These are phyloP conservation scores for Pogonomyrmex barbatus DNA, from an alignment of 1,140 invertebrate genomes.

Conservation along the genomic window DNA sequence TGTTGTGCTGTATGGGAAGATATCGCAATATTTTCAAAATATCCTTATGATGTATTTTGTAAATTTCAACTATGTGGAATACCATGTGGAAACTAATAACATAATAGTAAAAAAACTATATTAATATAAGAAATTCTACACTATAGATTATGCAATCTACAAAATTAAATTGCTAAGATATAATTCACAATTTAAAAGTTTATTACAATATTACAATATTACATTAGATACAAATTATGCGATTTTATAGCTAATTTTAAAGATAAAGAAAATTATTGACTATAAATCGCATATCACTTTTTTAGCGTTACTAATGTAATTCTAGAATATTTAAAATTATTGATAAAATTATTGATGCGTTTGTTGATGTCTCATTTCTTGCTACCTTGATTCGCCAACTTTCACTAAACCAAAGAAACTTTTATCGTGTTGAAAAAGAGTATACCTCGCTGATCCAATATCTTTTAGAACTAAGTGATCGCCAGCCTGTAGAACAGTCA, in stretches of 20 bases:
- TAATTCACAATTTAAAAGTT: neutral
- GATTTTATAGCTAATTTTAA: conserved; percentile 26
- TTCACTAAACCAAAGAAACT: conserved; percentile 93
- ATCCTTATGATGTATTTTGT: no score
- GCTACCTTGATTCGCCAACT: conserved; percentile 86
- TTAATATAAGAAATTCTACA: conserved; percentile 25
- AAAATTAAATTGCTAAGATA: neutral
- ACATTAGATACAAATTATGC: conserved; percentile 7
- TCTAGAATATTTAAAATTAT: neutral
- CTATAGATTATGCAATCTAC: neutral
- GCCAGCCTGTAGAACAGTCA: conserved; percentile 88
- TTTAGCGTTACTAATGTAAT: conserved; percentile 13
- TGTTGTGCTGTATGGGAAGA: no score
- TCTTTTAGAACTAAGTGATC: conserved; percentile 90
- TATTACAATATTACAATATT: conserved; percentile 4
- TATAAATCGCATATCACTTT: conserved; percentile 16
- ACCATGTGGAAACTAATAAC: no score
- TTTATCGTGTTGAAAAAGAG: conserved; percentile 90
- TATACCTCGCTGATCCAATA: conserved; percentile 89
- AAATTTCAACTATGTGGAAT: no score
- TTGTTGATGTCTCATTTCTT: conserved; percentile 69
- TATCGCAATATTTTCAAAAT: no score
- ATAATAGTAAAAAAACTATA: neutral
- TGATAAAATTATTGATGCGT: neutral
- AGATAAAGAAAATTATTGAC: neutral